These are phyloP conservation scores for Sesamia inferens DNA, from an alignment of 2,888 invertebrate genomes.

Conservation along the genomic window DNA sequence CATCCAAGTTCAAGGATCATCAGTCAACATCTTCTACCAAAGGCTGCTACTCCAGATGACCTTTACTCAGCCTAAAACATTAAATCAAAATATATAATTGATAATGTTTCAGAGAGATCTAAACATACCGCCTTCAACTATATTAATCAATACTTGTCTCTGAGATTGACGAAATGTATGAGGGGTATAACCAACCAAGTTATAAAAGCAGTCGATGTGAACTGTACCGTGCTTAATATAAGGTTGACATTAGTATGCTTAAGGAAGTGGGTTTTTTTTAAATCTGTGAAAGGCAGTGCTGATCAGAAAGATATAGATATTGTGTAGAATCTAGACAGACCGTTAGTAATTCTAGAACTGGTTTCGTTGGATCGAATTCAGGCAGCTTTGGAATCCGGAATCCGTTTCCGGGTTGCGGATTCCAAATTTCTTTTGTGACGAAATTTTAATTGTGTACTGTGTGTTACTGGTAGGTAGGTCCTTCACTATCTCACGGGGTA, in stretches of 20 bases:
- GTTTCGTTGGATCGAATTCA: slow-evolving; percentile 64
- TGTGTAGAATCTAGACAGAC: slow-evolving; percentile 68
- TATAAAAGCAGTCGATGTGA: background rate
- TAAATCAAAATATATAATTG: slow-evolving; percentile 56
- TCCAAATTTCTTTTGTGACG: background rate
- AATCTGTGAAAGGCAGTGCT: slow-evolving; percentile 61
- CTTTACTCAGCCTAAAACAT: slow-evolving; percentile 20
- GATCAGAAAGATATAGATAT: slow-evolving; percentile 67
- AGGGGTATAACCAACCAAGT: slow-evolving; percentile 17
- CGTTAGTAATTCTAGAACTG: slow-evolving; percentile 72
- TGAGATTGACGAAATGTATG: slow-evolving; percentile 59
- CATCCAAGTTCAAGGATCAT: slow-evolving; percentile 16
- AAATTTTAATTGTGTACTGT: slow-evolving; percentile 44
- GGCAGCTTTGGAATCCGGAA: slow-evolving; percentile 66
- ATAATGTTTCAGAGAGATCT: slow-evolving; percentile 51
- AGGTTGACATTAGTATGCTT: slow-evolving; percentile 11
- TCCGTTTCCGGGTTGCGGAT: too few species aligned
- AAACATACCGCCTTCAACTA: slow-evolving; percentile 62
- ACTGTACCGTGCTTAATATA: background rate
- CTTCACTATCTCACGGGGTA: too few species aligned
- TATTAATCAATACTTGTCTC: slow-evolving; percentile 60
- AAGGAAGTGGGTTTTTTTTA: slow-evolving; percentile 23
- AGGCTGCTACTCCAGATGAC: slow-evolving; percentile 6
- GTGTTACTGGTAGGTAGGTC: slow-evolving; percentile 11
- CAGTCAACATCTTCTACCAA: slow-evolving; percentile 18